Base-by-base conservation (phyloP, 2,888 invertebrate species). In the Biston stratarius region DNA sequence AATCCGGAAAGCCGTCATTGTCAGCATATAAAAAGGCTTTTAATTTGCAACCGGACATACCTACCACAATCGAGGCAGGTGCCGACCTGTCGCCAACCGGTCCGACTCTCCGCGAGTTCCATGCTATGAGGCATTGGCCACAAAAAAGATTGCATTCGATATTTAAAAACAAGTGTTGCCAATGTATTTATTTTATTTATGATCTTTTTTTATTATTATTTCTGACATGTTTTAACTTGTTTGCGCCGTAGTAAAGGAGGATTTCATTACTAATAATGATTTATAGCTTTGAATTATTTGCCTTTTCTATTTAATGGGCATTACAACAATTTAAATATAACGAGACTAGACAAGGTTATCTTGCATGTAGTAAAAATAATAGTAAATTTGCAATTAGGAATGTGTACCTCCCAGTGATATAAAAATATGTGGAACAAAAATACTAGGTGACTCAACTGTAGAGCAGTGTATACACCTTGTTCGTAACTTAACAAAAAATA, bases 1-100 rank as follows among this genome's bases (percentile, higher is more conserved):
- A 77, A 82, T 83, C 81, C 80, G 82, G 82, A 80, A 83, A 81
- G 79, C 78, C 72, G 71, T 81, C 78, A 79, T 80, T 81, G 81
- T 81, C 74, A 73, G 74, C 74, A 72, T 73, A 75, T 77, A 72
- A 78, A 77, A 77, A 80, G 78, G 78, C 75, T 79, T 81, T 87
- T 86, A 85, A 86, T 84, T 83, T 78, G 79, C 81, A 77, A 79
- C 80, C 86, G 87, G 84, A 85, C 91, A 90, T 91, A 87, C 90
- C 88, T 91, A 87, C 90, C 87, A 73, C 74, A 80, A 77, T 78
- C 24, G 73, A 75, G 81, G 85, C 92, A 91, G 92, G 92, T 92
- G 91, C 85, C 86, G 88, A 89, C 91, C 81, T 86, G 91, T 89
- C 87, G 84, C 76, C 74, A 14, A 88, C 90, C 87, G 88, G 88